A percentile compares a stretch with the other conserved stretches of the same genome.
Conservation (phyloP, 2,888 invertebrate species). For the Colostygia pectinataria region DNA sequence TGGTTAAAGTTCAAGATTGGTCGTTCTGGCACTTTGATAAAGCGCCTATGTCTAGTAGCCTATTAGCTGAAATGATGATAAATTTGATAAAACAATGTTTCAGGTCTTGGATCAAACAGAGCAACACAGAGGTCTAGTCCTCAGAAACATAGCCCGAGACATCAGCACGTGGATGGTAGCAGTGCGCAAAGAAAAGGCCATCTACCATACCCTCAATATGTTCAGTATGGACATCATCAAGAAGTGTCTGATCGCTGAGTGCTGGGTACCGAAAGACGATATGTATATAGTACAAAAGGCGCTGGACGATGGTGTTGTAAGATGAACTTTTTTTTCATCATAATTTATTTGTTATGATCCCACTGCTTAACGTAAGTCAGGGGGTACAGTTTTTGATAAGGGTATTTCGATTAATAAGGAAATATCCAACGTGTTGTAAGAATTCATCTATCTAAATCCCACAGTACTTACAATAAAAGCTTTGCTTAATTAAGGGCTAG, state of each 20-base stretch:
- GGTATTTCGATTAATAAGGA: no score
- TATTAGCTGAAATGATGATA: no score
- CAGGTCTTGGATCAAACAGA: slow-evolving; percentile 94
- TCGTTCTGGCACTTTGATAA: no score
- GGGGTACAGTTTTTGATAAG: no score
- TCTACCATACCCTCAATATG: slow-evolving; percentile 96
- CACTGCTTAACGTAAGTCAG: no score
- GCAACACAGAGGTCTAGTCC: slow-evolving; percentile 92
- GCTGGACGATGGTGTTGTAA: slow-evolving; percentile 90
- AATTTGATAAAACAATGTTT: slow-evolving; percentile 8
- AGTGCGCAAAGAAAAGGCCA: slow-evolving; percentile 95
- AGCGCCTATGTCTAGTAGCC: no score
- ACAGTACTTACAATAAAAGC: background rate
- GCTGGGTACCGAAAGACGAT: slow-evolving; percentile 92
- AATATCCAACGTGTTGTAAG: no score
- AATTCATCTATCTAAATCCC: no score
- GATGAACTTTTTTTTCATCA: slow-evolving; percentile 44
- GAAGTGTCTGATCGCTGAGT: slow-evolving; percentile 95
- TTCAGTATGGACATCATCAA: slow-evolving; percentile 96
- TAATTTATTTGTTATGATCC: background rate
- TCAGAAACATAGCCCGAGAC: slow-evolving; percentile 93
- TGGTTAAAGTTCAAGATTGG: no score
- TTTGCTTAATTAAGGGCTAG: no score
- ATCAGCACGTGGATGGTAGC: slow-evolving; percentile 94
- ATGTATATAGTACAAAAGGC: slow-evolving; percentile 89